These are phyloP conservation scores for Macrotus californicus DNA, from an alignment of 2,113 vertebrate genomes.

Conservation along the genomic window DNA sequence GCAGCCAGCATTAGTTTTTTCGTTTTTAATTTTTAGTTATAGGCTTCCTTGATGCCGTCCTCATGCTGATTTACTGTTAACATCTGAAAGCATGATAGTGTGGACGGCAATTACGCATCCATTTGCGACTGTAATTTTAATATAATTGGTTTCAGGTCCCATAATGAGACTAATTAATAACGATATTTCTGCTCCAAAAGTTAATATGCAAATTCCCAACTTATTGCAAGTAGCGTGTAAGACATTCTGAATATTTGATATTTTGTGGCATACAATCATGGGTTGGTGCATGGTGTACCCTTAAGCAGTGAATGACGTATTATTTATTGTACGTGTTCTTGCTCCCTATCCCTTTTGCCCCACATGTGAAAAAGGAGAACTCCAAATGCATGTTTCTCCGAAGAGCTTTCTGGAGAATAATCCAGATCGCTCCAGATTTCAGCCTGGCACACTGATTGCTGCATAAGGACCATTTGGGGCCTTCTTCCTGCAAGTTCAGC, in stretches of 20 bases:
- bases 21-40: background rate
- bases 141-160: slow-evolving; percentile 55
- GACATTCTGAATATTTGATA: background rate
- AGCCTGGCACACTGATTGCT: slow-evolving; percentile 68
- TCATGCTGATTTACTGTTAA: background rate
- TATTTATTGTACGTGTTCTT: slow-evolving; percentile 62
- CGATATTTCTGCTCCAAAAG: slow-evolving; percentile 63
- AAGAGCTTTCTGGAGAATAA: slow-evolving; percentile 71
- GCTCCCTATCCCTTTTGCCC: slow-evolving; percentile 40
- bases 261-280: slow-evolving; percentile 72
- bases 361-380: background rate
- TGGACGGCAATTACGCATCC: background rate
- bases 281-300: slow-evolving; percentile 68
- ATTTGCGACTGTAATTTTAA: slow-evolving; percentile 52
- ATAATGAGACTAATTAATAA: slow-evolving; percentile 68
- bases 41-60: background rate
- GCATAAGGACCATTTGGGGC: background rate
- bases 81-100: background rate
- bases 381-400: slow-evolving; percentile 50
- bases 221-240: slow-evolving; percentile 29
- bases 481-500: background rate
- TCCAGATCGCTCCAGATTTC: slow-evolving; percentile 47
- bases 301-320: slow-evolving; percentile 56
- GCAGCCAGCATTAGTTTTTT: background rate
- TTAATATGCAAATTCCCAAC: slow-evolving; percentile 48